These are phyloP conservation scores for Cotesia glomerata DNA, from an alignment of 1,140 invertebrate genomes.

Conservation along the genomic window DNA sequence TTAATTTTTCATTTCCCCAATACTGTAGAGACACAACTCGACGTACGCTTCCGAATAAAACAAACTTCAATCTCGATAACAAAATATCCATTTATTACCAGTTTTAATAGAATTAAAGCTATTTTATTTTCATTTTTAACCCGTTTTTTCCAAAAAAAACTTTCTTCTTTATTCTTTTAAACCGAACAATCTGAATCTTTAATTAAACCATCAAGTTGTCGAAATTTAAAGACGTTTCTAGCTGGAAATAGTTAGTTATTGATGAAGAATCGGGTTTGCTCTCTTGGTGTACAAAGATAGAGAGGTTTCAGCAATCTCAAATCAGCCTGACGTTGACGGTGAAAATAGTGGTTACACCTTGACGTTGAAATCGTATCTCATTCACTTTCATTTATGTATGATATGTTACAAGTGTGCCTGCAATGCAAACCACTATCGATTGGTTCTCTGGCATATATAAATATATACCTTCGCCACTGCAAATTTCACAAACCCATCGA, in stretches of 20 bases:
- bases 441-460: background rate
- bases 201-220: too few species aligned
- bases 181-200: too few species aligned
- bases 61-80: background rate
- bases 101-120: background rate
- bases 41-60: background rate
- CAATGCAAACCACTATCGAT: background rate
- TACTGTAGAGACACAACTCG: background rate
- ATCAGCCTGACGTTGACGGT: background rate
- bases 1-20: constrained; percentile 17
- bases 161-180: too few species aligned
- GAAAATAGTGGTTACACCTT: background rate
- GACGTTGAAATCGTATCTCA: background rate
- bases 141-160: too few species aligned
- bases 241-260: too few species aligned
- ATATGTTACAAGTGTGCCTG: background rate
- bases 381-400: constrained; percentile 12
- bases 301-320: background rate
- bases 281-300: background rate
- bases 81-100: background rate
- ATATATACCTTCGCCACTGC: background rate
- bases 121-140: too few species aligned
- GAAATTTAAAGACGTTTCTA: too few species aligned
- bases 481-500: background rate
- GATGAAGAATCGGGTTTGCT: too few species aligned